Percentiles rank a stretch among this genome's conserved stretches.
Evolutionary conservation across 2,113 vertebrate species (phyloP).

Genomic region (Madoqua kirkii): DNA sequence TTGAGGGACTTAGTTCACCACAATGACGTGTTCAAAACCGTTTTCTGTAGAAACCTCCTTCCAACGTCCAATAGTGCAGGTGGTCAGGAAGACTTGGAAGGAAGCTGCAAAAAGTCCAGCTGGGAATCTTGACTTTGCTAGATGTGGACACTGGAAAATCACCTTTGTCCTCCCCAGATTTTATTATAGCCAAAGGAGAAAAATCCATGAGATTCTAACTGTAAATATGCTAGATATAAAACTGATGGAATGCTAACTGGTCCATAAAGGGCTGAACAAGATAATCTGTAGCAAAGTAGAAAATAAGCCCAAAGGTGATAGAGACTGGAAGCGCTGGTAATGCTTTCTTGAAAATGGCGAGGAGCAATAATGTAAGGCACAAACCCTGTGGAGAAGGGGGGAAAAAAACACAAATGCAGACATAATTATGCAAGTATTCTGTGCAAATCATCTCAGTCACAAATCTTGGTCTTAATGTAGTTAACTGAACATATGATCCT

Average conservation of each 20-base stretch:
- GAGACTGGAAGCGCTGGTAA: slow-evolving; percentile 98
- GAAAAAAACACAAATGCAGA: neutral
- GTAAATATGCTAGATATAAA: slow-evolving; percentile 92
- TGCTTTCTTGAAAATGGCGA: slow-evolving; percentile 99
- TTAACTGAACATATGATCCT: neutral
- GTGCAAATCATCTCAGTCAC: neutral
- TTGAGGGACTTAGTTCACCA: slow-evolving; percentile 6
- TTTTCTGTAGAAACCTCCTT: slow-evolving; percentile 68
- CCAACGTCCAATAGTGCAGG: slow-evolving; percentile 64
- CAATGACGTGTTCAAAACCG: slow-evolving; percentile 18
- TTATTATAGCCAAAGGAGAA: slow-evolving; percentile 74
- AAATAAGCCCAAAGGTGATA: slow-evolving; percentile 97
- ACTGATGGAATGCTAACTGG: slow-evolving; percentile 95
- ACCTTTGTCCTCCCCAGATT: slow-evolving; percentile 58
- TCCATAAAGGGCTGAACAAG: slow-evolving; percentile 97
- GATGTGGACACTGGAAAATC: slow-evolving; percentile 65
- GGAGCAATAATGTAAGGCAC: slow-evolving; percentile 96
- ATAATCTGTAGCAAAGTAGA: slow-evolving; percentile 99
- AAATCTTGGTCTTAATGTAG: neutral
- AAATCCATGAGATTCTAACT: slow-evolving; percentile 66
- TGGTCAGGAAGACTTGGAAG: slow-evolving; percentile 60
- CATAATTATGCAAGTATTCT: neutral
- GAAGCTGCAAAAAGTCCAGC: slow-evolving; percentile 68
- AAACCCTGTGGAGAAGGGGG: slow-evolving; percentile 84
- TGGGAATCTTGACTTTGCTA: slow-evolving; percentile 66